These are phyloP conservation scores for Notarius quadriscutis DNA, from an alignment of 2,113 vertebrate species.

Conservation along the genomic window DNA sequence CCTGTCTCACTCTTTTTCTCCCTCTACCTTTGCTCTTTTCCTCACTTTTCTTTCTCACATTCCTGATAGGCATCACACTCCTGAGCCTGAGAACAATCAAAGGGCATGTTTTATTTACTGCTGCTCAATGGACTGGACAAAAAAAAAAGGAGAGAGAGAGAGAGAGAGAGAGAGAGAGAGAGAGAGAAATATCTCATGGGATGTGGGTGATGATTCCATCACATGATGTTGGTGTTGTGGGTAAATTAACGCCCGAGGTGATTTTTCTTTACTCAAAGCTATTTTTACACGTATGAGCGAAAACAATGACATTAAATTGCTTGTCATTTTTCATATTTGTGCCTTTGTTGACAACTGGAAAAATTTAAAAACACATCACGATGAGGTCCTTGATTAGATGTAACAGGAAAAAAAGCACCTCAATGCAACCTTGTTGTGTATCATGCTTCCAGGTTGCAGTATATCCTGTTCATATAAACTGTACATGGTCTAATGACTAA, in stretches of 20 bases:
- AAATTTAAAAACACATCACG: slow-evolving; percentile 7
- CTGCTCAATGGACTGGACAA: slow-evolving; percentile 28
- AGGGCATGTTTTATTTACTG: slow-evolving; percentile 46
- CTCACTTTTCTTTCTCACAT: not conserved
- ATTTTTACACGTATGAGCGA: not conserved
- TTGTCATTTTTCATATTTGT: slow-evolving; percentile 11
- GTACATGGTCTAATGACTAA: not conserved
- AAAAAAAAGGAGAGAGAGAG: not conserved
- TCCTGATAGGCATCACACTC: slow-evolving; percentile 15
- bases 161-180: too few species aligned
- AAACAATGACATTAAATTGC: slow-evolving; percentile 4
- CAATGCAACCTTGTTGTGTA: not conserved
- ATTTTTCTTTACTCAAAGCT: slow-evolving; percentile 33
- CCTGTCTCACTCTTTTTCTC: slow-evolving; percentile 3
- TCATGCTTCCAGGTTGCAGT: not conserved
- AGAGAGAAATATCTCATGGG: slow-evolving; percentile 15
- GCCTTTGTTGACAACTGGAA: not conserved
- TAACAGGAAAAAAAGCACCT: not conserved
- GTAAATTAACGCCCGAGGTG: not conserved
- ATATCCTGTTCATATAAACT: not conserved
- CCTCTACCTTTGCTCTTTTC: not conserved
- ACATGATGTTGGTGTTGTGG: not conserved
- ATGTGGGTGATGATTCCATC: slow-evolving; percentile 35
- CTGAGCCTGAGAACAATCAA: slow-evolving; percentile 22
- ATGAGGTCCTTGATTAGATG: not conserved